Evolutionary conservation across 2,797 vertebrate genomes (phyloP).

Genomic region (Ptychobarbus kaznakovi): DNA sequence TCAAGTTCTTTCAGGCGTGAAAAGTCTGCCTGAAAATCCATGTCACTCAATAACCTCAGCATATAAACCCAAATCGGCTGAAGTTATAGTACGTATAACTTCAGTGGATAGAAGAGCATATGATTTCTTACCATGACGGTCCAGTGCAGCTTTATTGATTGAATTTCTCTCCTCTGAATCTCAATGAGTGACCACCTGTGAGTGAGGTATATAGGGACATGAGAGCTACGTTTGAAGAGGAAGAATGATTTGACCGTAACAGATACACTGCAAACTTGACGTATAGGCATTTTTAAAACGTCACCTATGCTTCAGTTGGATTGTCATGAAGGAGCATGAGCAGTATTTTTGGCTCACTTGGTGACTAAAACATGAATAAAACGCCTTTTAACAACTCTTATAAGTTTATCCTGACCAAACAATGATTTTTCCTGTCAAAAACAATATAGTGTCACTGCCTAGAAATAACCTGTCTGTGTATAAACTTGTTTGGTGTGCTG

Average conservation of each 20-base stretch:
- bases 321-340: not conserved
- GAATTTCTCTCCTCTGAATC: conserved; percentile 21
- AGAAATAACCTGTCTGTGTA: not conserved
- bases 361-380: not conserved
- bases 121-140: conserved; percentile 26
- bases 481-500: not conserved
- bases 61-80: not conserved
- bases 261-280: conserved; percentile 2
- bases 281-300: not conserved
- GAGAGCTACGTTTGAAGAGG: conserved; percentile 20
- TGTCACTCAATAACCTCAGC: conserved; percentile 36
- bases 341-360: not conserved
- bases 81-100: conserved; percentile 6
- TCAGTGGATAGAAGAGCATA: conserved; percentile 16
- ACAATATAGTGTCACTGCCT: not conserved
- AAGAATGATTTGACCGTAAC: not conserved
- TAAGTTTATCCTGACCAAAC: not conserved
- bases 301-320: not conserved
- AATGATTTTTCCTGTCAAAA: not conserved
- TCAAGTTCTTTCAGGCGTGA: conserved; percentile 51
- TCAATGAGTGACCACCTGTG: conserved; percentile 18
- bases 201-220: not conserved
- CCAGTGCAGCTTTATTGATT: conserved; percentile 33
- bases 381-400: not conserved
- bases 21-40: conserved; percentile 25